Evolutionary conservation across 2,113 vertebrate genomes (phyloP).

Genomic region (Micromys minutus): DNA sequence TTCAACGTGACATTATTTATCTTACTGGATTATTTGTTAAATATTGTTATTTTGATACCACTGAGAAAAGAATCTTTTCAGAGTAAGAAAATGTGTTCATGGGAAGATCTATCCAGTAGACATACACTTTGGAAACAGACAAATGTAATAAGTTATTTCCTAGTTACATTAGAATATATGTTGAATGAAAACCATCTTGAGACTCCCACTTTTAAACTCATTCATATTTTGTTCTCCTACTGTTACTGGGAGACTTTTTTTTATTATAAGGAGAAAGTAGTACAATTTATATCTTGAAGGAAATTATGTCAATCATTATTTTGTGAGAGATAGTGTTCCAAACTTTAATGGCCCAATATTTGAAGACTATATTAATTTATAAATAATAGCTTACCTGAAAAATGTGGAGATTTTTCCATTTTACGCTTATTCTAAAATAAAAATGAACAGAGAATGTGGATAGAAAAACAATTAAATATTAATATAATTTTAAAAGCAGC

Average conservation of each 20-base stretch:
- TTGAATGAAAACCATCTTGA: conserved; percentile 32
- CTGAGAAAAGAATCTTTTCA: neutral
- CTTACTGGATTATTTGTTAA: neutral
- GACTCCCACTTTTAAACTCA: neutral
- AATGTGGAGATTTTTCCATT: neutral
- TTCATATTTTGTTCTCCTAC: conserved; percentile 13
- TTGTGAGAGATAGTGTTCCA: conserved; percentile 31
- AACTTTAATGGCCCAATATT: conserved; percentile 45
- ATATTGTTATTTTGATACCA: conserved; percentile 28
- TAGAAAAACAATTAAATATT: conserved; percentile 47
- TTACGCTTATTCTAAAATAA: conserved; percentile 30
- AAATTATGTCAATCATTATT: conserved; percentile 17
- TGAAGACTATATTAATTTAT: conserved; percentile 57
- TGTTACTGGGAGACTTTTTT: conserved; percentile 13
- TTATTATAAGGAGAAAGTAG: conserved; percentile 4
- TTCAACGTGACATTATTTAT: no score
- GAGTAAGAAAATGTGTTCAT: conserved; percentile 22
- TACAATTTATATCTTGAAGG: conserved; percentile 44
- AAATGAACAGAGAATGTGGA: conserved; percentile 50
- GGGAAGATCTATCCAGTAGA: neutral
- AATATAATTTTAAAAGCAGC: conserved; percentile 39
- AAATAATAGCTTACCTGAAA: conserved; percentile 53
- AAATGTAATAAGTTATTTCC: neutral
- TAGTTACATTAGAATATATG: neutral
- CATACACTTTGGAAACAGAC: conserved; percentile 39